These are phyloP conservation scores for Mormyrops boulengeri DNA, from an alignment of 2,797 vertebrate species.

Conservation along the genomic window DNA sequence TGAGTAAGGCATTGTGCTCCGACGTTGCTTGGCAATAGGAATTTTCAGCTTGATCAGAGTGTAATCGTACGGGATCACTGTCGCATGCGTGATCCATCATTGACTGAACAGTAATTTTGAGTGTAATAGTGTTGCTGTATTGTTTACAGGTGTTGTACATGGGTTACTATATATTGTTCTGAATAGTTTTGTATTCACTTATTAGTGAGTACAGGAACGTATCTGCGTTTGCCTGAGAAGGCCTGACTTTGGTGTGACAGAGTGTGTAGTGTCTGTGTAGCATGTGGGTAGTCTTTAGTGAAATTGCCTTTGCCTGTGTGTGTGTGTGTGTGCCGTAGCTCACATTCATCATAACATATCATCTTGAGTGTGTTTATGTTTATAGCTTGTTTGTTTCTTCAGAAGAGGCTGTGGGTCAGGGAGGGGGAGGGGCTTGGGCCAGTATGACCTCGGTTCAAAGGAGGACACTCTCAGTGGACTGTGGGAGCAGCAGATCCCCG, in stretches of 20 bases:
- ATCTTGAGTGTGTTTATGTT: not conserved
- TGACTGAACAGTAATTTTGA: not conserved
- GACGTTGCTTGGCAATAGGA: not conserved
- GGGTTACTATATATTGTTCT: not conserved
- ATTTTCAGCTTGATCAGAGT: not conserved
- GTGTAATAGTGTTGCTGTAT: not conserved
- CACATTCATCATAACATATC: not conserved
- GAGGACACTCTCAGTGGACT: not conserved
- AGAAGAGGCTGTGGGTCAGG: too few species aligned
- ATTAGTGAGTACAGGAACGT: not conserved
- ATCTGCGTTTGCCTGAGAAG: not conserved
- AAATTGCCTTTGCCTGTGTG: not conserved
- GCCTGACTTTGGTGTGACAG: not conserved
- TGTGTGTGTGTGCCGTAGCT: not conserved
- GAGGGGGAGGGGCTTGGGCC: not conserved
- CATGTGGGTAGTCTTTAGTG: not conserved
- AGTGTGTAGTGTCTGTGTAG: not conserved
- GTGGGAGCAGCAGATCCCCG: not conserved
- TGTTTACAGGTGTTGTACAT: not conserved
- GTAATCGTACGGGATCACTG: not conserved
- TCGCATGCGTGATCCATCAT: not conserved
- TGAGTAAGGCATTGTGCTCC: not conserved
- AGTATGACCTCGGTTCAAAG: not conserved
- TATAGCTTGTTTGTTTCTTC: not conserved
- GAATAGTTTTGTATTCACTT: not conserved